Base-by-base conservation (phyloP, 1,140 invertebrate genomes). In the Mamestra configurata region DNA sequence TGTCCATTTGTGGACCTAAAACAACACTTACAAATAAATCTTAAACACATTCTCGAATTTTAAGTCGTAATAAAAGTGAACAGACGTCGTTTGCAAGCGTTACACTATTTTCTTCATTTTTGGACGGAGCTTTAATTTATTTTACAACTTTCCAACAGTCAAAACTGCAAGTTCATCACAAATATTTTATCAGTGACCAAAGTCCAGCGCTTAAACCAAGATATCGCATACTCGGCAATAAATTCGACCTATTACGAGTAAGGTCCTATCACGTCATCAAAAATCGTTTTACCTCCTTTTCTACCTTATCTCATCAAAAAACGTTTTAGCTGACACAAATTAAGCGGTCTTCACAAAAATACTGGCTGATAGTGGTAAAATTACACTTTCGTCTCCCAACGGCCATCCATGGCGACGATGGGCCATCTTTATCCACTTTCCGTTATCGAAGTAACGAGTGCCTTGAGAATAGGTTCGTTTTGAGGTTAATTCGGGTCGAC, bases 291-390 rank as follows among this genome's bases (percentile, higher is more conserved):
- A 73, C 64, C 64, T 46, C 4, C 37, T 43, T 66, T 43, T 66
- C 13, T 40, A 37, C 51, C 35, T 57, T 57, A 59, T 73, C 71
- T 4, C 53, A 73, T 73, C 71, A 40, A 18, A 73, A 73, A 57
- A 10, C 31, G 55, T 76, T 76, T 64, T 64, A 64, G 73, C 27
- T 64, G 55, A 76, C 57, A 49, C 55, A 76, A 76, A 64, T 76
- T 76, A 76, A 40, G 57, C 40, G 40, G 40, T 18, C 15, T 59
- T 49, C 40, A 46, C 15, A 46, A 68, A 49, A 15, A 57, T 59
- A 43, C 31, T 75, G 15, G 37, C 71, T 57, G 37, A 57, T 53
- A 55, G 13, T n/a, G 40, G 24, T 20, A 61, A 37, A 76, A 76
- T 76, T 76, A 61, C 57, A 43, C 20, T 5, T 43, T 24, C 55